These are phyloP conservation scores for Peromyscus maniculatus DNA, from an alignment of 2,113 vertebrate species.

Conservation along the genomic window DNA sequence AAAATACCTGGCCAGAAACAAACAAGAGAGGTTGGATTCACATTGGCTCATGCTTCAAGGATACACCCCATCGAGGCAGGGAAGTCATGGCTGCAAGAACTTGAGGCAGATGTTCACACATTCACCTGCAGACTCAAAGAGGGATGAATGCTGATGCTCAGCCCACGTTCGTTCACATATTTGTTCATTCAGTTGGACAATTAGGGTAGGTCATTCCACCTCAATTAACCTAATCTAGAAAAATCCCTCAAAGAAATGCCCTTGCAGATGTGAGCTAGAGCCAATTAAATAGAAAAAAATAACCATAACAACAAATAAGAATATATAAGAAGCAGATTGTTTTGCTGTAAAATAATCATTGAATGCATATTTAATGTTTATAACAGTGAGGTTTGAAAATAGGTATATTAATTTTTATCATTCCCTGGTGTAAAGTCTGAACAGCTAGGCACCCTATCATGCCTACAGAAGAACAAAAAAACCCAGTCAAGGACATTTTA, in stretches of 20 bases:
- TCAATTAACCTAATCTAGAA: not conserved
- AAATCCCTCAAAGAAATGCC: not conserved
- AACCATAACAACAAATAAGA: not conserved
- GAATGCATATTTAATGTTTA: not conserved
- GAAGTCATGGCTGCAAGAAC: not conserved
- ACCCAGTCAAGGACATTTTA: not conserved
- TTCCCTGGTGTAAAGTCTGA: not conserved
- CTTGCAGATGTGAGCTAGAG: not conserved
- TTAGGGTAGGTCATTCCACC: not conserved
- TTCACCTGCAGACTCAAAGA: not conserved
- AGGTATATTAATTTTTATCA: not conserved
- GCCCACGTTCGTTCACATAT: too few species aligned
- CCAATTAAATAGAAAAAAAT: not conserved
- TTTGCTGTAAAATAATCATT: not conserved
- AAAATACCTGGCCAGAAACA: not conserved
- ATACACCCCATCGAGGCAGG: not conserved
- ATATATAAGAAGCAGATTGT: not conserved
- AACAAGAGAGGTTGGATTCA: not conserved
- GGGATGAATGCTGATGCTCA: not conserved
- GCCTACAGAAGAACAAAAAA: not conserved
- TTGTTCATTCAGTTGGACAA: not conserved
- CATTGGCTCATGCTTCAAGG: not conserved
- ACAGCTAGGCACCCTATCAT: not conserved
- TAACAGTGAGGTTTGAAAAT: not conserved
- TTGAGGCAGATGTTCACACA: not conserved